Evolutionary conservation across 2,888 invertebrate genomes (phyloP).

Genomic region (Stenodema calcarata): DNA sequence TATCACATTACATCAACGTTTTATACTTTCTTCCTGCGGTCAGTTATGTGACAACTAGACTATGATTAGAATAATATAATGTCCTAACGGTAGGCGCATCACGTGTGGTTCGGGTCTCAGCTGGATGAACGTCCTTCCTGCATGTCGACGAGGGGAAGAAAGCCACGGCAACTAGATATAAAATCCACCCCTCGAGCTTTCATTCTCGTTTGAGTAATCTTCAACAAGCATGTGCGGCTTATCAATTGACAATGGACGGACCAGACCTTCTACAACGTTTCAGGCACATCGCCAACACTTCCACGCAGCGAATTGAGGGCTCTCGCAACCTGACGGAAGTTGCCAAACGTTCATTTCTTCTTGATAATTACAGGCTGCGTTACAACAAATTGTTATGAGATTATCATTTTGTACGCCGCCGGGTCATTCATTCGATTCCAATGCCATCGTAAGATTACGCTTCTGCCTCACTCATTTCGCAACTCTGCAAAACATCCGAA

Average conservation of each 20-base stretch:
- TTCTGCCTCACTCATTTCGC: too few relatives aligned
- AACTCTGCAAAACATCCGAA: too few relatives aligned
- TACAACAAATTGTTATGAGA: background rate
- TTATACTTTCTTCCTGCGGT: background rate
- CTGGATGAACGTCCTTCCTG: constrained; percentile 25
- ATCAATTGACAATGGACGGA: constrained; percentile 6
- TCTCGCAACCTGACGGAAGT: background rate
- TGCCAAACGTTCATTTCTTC: background rate
- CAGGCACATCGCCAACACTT: background rate
- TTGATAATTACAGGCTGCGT: background rate
- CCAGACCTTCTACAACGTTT: background rate
- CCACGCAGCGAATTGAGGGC: background rate
- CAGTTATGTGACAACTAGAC: constrained; percentile 19
- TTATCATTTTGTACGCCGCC: too few relatives aligned
- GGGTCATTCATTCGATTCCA: too few relatives aligned
- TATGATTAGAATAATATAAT: constrained; percentile 20
- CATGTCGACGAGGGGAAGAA: constrained; percentile 29
- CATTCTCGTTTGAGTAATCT: constrained; percentile 30
- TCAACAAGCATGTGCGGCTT: background rate
- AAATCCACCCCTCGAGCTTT: constrained; percentile 26
- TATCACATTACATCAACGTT: constrained; percentile 1
- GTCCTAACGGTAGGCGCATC: background rate
- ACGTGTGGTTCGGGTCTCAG: constrained; percentile 12
- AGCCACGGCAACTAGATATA: constrained; percentile 2
- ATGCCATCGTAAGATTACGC: too few relatives aligned